Evolutionary conservation across 2,113 vertebrate genomes (phyloP), one percentile per base, ranked within the genome.

Genomic region (Carollia perspicillata): DNA sequence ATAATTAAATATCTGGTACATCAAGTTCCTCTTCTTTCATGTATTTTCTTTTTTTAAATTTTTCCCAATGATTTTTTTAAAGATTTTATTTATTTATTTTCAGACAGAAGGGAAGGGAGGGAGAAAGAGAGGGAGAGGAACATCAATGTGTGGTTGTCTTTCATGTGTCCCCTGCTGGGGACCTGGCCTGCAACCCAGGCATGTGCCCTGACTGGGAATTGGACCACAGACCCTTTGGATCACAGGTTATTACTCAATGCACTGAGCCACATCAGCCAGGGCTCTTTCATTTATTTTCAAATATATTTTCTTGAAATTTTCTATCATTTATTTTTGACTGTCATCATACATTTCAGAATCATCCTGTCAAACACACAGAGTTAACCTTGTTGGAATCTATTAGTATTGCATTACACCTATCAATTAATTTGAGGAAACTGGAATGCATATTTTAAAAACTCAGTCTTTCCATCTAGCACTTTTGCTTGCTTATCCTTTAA

Each of bases 211-310:
- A 23, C 9, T 58, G 55, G 55, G 55, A 58, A 58, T 23, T 58
- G 55, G 23, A 23, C 55, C 22, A 9, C 8, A 23, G 2, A 58
- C 55, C 20, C 22, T 58, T 23, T 58, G 55, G 55, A 23, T 58
- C 55, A 23, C 55, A 58, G 22, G 2, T 58, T 58, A 22, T 20
- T 22, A 58, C 22, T 58, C 55, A 58, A 23, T 9, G 7, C 55
- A 58, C 22, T 23, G 55, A 58, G 55, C 55, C 8, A 58, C 55
- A 58, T 58, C 55, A 58, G 20, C 22, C 7, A 23, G 55, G 22
- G 22, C 55, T 66, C 75, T 75, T 68, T 86, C 40, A n/a, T 49
- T 93, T 74, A 42, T 92, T 84, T 71, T 35, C 23, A 97, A 83
- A 22, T 40, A 42, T 86, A 37, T 83, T 89, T 58, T 17, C 33